These are phyloP conservation scores for Phymastichus coffea DNA, from an alignment of 1,140 invertebrate species.

Conservation along the genomic window DNA sequence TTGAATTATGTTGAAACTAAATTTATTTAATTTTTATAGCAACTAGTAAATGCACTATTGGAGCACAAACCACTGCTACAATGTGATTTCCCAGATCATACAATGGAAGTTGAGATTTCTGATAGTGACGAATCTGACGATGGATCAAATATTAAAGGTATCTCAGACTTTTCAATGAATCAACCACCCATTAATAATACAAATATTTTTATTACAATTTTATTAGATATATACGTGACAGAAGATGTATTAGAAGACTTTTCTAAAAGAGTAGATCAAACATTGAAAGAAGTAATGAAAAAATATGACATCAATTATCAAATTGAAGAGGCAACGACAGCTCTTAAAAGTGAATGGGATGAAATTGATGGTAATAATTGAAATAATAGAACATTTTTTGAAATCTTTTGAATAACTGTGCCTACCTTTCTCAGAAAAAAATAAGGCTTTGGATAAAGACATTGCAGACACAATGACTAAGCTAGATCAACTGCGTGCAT, in stretches of 20 bases:
- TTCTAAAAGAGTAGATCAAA: conserved; percentile 40
- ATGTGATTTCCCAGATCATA: conserved; percentile 58
- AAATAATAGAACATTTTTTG: neutral
- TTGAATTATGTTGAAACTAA: conserved; percentile 3
- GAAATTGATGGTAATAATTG: conserved; percentile 39
- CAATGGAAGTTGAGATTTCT: conserved; percentile 60
- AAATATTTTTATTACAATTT: neutral
- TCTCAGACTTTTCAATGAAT: neutral
- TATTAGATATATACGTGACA: no score
- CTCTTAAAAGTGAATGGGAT: conserved; percentile 37
- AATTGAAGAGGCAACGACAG: conserved; percentile 36
- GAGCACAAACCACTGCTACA: conserved; percentile 50
- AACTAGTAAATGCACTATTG: conserved; percentile 46
- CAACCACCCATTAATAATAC: no score
- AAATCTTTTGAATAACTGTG: neutral
- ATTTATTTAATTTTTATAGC: conserved; percentile 37
- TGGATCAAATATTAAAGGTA: conserved; percentile 36
- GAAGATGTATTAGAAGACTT: no score
- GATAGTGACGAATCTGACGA: conserved; percentile 58
- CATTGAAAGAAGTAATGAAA: conserved; percentile 36
- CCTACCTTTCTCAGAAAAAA: no score
- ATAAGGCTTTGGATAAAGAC: conserved; percentile 37
- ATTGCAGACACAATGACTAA: conserved; percentile 40
- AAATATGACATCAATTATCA: conserved; percentile 51
- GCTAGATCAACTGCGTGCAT: conserved; percentile 44